These are phyloP conservation scores for Belgica antarctica DNA, from an alignment of 2,888 invertebrate species.

Conservation along the genomic window DNA sequence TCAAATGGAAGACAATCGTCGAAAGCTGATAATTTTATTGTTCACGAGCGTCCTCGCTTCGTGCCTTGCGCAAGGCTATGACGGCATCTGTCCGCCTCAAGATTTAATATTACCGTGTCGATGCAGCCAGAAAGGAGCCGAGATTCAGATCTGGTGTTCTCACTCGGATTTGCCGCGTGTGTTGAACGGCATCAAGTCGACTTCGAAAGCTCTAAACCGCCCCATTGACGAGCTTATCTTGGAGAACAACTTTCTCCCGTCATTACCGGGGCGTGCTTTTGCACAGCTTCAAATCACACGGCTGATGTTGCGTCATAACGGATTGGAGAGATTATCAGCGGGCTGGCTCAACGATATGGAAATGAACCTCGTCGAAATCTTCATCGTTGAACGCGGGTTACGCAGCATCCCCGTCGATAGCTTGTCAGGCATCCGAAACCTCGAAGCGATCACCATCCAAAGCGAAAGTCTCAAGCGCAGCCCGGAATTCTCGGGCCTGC, in stretches of 20 bases:
- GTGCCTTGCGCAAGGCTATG: slow-evolving; percentile 38
- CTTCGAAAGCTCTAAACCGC: slow-evolving; percentile 64
- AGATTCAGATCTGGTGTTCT: slow-evolving; percentile 90
- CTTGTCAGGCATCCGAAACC: slow-evolving; percentile 67
- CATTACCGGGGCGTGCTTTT: slow-evolving; percentile 79
- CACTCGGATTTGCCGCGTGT: slow-evolving; percentile 81
- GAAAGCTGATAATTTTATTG: slow-evolving; percentile 31
- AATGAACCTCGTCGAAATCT: slow-evolving; percentile 74
- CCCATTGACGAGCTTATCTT: slow-evolving; percentile 82
- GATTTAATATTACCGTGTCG: slow-evolving; percentile 78
- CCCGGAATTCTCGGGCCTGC: slow-evolving; percentile 69
- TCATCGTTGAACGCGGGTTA: slow-evolving; percentile 78
- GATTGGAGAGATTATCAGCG: slow-evolving; percentile 74
- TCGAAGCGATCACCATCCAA: slow-evolving; percentile 81
- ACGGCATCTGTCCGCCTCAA: slow-evolving; percentile 66
- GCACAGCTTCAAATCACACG: slow-evolving; percentile 71
- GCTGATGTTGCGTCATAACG: slow-evolving; percentile 80
- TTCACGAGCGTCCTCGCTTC: background rate
- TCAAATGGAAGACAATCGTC: slow-evolving; percentile 41
- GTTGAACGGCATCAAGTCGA: slow-evolving; percentile 68
- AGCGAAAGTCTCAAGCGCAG: slow-evolving; percentile 72
- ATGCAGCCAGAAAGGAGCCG: slow-evolving; percentile 72
- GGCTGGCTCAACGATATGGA: slow-evolving; percentile 80
- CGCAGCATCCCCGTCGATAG: slow-evolving; percentile 77
- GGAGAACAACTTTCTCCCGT: slow-evolving; percentile 82